Percentiles rank a stretch among this genome's conserved stretches.
These are phyloP conservation scores for Mesoclemmys tuberculata DNA, from an alignment of 2,113 vertebrate genomes.

Conservation along the genomic window DNA sequence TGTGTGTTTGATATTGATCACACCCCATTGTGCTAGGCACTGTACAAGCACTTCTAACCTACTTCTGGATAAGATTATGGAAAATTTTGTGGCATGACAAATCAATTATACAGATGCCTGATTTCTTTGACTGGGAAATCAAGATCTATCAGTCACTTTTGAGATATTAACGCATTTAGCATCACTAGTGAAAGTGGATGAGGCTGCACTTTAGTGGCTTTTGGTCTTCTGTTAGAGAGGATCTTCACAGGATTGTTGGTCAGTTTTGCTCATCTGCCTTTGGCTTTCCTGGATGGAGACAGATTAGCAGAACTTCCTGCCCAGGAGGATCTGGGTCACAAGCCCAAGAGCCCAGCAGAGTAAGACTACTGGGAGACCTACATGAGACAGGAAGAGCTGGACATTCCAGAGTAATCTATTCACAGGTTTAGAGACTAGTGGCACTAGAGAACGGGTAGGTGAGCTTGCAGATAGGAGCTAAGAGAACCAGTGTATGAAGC, in stretches of 20 bases:
- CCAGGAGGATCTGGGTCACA: no score
- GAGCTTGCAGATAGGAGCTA: no score
- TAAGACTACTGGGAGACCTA: neutral
- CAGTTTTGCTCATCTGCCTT: neutral
- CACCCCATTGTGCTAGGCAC: neutral
- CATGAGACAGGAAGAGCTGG: neutral
- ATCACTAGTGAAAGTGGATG: neutral
- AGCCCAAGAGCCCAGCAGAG: neutral
- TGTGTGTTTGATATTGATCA: rapidly evolving
- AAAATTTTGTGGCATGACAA: no score
- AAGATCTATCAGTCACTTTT: no score
- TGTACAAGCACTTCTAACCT: neutral
- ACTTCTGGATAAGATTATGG: neutral
- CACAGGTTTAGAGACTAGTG: no score
- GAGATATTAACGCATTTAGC: rapidly evolving
- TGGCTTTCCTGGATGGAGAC: neutral
- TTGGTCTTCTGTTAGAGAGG: neutral
- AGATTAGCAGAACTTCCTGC: neutral
- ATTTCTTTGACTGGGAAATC: no score
- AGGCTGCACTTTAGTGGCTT: neutral
- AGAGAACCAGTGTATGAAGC: neutral
- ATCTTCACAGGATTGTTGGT: neutral
- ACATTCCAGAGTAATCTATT: neutral
- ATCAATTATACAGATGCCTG: no score
- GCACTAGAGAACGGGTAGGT: no score